phyloP scores from a whole-genome alignment of 2,888 invertebrate genomes.

The Erebia aethiops region DNA sequence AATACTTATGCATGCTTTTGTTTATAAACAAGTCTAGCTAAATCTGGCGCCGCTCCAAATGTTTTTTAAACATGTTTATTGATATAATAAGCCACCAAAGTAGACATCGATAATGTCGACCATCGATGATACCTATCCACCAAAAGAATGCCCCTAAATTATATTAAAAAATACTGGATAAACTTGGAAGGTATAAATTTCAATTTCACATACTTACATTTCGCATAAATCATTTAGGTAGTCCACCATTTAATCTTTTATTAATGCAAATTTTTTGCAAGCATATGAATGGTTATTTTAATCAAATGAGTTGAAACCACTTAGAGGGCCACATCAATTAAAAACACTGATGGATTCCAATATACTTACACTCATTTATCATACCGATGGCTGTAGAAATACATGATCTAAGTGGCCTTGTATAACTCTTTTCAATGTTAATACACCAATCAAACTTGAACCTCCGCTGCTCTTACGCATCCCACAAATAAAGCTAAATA shows the following conservation, averaged over 20 bases:
- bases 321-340: conserved; percentile 32
- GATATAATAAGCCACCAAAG: conserved; percentile 29
- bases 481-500: conserved; percentile 45
- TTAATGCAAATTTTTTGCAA: conserved; percentile 24
- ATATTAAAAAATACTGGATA: too few species aligned
- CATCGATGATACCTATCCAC: too few species aligned
- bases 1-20: neutral
- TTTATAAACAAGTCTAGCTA: conserved; percentile 23
- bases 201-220: too few species aligned
- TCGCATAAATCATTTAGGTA: conserved; percentile 5
- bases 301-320: conserved; percentile 23
- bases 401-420: conserved; percentile 58
- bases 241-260: conserved; percentile 4
- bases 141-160: too few species aligned
- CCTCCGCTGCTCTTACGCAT: conserved; percentile 43
- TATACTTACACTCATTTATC: conserved; percentile 54
- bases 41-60: conserved; percentile 45
- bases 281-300: conserved; percentile 13
- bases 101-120: neutral
- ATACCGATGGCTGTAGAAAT: conserved; percentile 58
- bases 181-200: too few species aligned
- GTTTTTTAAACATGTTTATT: conserved; percentile 37
- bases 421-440: conserved; percentile 58
- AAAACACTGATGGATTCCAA: conserved; percentile 49
- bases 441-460: conserved; percentile 46